A percentile compares a stretch with the other conserved stretches of the same genome.
Conservation (phyloP, 1,140 invertebrate genomes). For the Phymorhynchus buccinoides region DNA sequence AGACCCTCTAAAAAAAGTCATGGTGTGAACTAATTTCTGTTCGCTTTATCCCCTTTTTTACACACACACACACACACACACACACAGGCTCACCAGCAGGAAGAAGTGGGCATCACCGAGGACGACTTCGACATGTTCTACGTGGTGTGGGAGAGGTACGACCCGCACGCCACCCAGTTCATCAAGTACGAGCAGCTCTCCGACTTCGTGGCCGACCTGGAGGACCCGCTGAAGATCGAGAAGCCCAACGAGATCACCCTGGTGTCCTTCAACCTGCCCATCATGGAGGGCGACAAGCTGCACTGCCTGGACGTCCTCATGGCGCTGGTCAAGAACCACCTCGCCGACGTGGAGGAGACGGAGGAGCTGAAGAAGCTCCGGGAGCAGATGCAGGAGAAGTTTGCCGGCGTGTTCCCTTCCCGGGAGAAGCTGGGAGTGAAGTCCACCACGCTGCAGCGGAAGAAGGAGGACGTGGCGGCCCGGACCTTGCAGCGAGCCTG, state of each 20-base stretch:
- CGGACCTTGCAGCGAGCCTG: constrained; percentile 87
- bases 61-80: no score
- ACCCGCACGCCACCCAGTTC: constrained; percentile 96
- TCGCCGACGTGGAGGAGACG: constrained; percentile 91
- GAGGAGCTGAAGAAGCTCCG: constrained; percentile 91
- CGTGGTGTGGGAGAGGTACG: constrained; percentile 96
- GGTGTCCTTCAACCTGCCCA: constrained; percentile 96
- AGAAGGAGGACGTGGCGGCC: constrained; percentile 94
- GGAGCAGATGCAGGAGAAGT: constrained; percentile 95
- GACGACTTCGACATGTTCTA: constrained; percentile 99
- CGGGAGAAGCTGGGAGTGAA: constrained; percentile 93
- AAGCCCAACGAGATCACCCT: constrained; percentile 96
- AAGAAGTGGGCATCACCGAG: constrained; percentile 93
- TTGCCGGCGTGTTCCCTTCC: constrained; percentile 94
- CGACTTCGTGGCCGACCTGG: constrained; percentile 94
- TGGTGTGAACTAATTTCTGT: no score
- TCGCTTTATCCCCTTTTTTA: no score
- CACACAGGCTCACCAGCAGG: constrained; percentile 94
- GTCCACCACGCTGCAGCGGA: constrained; percentile 95
- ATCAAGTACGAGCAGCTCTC: constrained; percentile 93
- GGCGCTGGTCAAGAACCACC: constrained; percentile 91
- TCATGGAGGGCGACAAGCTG: constrained; percentile 94
- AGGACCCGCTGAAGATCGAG: constrained; percentile 89
- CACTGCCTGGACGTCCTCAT: constrained; percentile 97
- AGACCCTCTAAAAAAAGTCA: no score